phyloP scores from a whole-genome alignment of 1,140 invertebrate species.

The Ips nitidus region DNA sequence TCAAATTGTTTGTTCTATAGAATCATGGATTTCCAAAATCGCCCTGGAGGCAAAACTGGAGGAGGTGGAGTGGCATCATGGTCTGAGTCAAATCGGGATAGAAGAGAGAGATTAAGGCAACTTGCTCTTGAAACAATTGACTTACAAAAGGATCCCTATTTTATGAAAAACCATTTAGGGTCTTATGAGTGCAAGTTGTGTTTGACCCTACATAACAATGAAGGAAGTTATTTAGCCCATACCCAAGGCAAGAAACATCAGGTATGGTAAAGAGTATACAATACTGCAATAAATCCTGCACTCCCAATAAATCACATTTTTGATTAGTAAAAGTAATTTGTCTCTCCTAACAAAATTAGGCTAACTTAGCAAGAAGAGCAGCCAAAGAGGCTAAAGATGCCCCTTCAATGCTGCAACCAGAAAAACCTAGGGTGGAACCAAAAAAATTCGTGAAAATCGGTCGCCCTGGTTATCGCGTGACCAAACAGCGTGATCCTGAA shows the following conservation, averaged over 20 bases:
- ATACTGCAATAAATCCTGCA: not conserved
- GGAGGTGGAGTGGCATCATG: conserved; percentile 98
- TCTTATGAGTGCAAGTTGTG: conserved; percentile 99
- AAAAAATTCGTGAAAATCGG: conserved; percentile 99
- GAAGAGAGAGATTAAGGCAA: conserved; percentile 92
- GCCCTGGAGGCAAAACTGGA: conserved; percentile 97
- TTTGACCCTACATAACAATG: conserved; percentile 98
- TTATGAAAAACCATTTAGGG: conserved; percentile 98
- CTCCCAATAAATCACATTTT: too few relatives aligned
- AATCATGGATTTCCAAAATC: conserved; percentile 94
- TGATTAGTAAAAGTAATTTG: too few relatives aligned
- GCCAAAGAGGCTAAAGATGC: conserved; percentile 99
- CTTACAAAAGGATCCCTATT: conserved; percentile 98
- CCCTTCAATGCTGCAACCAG: conserved; percentile 84
- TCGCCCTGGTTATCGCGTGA: conserved; percentile 97
- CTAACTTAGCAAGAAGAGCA: conserved; percentile 94
- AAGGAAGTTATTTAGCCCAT: conserved; percentile 98
- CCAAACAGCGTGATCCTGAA: conserved; percentile 96
- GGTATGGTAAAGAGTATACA: conserved; percentile 1
- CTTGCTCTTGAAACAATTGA: conserved; percentile 98
- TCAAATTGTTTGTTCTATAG: too few relatives aligned
- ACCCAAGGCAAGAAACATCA: conserved; percentile 99
- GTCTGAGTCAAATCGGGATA: conserved; percentile 96
- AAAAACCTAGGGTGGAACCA: conserved; percentile 93
- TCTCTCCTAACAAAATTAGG: conserved; percentile 47